Evolutionary conservation across 2,113 vertebrate species (phyloP).

Genomic region (Phocoena sinus): DNA sequence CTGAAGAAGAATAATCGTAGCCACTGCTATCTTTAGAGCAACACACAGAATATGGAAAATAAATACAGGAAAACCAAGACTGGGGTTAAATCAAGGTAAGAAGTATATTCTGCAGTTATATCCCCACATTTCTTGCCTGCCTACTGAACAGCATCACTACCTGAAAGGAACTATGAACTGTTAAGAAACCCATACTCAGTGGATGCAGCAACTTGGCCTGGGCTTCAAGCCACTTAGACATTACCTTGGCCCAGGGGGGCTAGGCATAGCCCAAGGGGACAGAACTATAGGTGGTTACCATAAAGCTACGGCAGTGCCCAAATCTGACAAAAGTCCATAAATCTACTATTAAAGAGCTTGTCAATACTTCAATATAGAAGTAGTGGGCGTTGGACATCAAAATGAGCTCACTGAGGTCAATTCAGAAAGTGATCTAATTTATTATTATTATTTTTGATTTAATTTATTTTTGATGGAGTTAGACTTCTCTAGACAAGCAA

Average conservation of each 20-base stretch:
- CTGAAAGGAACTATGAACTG: neutral
- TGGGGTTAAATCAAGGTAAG: neutral
- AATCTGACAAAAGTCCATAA: neutral
- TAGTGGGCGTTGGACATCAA: neutral
- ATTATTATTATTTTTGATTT: neutral
- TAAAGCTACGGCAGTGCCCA: neutral
- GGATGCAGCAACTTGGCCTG: neutral
- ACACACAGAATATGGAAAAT: neutral
- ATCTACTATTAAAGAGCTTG: neutral
- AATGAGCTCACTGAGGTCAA: neutral
- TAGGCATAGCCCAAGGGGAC: neutral
- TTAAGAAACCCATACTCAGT: neutral
- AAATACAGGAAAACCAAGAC: neutral
- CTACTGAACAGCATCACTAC: neutral
- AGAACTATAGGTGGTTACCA: neutral
- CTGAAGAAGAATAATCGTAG: neutral
- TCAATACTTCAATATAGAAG: neutral
- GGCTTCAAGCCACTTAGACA: neutral
- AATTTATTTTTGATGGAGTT: neutral
- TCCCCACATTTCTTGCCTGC: rapidly evolving
- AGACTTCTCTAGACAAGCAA: neutral
- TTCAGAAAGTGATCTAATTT: neutral
- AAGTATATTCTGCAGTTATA: neutral
- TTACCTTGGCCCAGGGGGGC: neutral
- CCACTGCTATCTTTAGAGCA: neutral